Conservation (phyloP, 2,113 vertebrate species). For the Psilopsiagon aurifrons region DNA sequence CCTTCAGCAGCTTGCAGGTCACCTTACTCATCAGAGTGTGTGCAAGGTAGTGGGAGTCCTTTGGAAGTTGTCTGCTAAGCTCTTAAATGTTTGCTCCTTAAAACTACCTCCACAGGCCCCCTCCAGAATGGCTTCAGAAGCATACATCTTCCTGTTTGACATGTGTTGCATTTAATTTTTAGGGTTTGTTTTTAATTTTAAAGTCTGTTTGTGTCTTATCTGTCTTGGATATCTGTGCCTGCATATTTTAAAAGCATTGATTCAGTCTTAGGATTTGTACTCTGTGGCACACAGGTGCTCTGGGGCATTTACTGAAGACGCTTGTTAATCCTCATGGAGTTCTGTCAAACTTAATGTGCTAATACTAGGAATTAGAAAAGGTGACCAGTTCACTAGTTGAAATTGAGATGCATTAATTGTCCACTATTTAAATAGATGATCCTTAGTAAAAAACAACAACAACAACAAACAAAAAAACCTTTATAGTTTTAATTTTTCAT, state of each 20-base stretch:
- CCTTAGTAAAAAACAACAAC: background rate
- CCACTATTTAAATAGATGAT: background rate
- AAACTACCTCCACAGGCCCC: background rate
- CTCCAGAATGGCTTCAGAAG: background rate
- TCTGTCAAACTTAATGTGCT: background rate
- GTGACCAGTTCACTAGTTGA: background rate
- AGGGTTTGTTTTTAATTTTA: background rate
- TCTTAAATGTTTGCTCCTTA: background rate
- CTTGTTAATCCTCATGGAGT: accelerated
- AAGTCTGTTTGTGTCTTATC: background rate
- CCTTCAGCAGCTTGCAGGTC: background rate
- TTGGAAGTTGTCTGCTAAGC: background rate
- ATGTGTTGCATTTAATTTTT: background rate
- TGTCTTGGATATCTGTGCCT: background rate
- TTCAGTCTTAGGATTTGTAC: background rate
- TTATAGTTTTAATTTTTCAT: background rate
- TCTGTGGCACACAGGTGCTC: background rate
- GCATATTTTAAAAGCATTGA: background rate
- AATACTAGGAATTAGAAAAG: background rate
- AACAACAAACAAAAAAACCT: background rate
- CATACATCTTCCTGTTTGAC: background rate
- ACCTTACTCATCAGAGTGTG: accelerated
- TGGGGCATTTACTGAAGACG: background rate
- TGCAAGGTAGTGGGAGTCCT: background rate
- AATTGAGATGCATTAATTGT: background rate